Evolutionary conservation across 2,888 invertebrate species (phyloP).

Genomic region (Agriopis aurantiaria): DNA sequence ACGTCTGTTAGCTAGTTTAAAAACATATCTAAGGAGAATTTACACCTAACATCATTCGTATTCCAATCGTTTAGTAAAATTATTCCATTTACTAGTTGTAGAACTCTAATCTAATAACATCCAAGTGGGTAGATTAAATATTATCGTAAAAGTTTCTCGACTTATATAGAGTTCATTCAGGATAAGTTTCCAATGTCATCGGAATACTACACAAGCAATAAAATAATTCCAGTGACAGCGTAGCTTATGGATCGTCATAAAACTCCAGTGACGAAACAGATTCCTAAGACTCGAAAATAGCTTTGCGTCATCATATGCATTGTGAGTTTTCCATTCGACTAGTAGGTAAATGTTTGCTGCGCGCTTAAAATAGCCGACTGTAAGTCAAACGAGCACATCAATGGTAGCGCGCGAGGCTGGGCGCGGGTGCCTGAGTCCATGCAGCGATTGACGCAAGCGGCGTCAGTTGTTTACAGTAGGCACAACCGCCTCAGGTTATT

Average conservation of each 20-base stretch:
- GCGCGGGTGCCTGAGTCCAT: conserved; percentile 42
- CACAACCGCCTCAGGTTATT: conserved; percentile 82
- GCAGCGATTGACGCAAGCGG: conserved; percentile 79
- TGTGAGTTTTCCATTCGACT: conserved; percentile 53
- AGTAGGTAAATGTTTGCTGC: conserved; percentile 52
- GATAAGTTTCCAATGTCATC: conserved; percentile 19
- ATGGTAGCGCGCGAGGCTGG: conserved; percentile 57
- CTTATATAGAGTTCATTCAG: conserved; percentile 12
- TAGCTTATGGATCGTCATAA: conserved; percentile 27
- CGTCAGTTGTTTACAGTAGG: conserved; percentile 80
- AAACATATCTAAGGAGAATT: conserved; percentile 4
- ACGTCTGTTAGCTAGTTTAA: neutral
- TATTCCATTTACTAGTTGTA: neutral
- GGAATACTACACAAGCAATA: conserved; percentile 15
- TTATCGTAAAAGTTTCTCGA: conserved; percentile 5
- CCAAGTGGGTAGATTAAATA: neutral
- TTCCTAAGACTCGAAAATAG: conserved; percentile 46
- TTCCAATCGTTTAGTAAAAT: neutral
- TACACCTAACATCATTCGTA: neutral
- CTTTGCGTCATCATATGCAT: conserved; percentile 50
- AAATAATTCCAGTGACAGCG: conserved; percentile 24
- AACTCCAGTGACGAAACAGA: conserved; percentile 42
- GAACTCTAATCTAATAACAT: neutral
- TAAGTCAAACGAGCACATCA: conserved; percentile 65
- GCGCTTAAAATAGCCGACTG: conserved; percentile 63